phyloP scores from a whole-genome alignment of 2,888 invertebrate genomes.

The Lepidochitona cinerea region DNA sequence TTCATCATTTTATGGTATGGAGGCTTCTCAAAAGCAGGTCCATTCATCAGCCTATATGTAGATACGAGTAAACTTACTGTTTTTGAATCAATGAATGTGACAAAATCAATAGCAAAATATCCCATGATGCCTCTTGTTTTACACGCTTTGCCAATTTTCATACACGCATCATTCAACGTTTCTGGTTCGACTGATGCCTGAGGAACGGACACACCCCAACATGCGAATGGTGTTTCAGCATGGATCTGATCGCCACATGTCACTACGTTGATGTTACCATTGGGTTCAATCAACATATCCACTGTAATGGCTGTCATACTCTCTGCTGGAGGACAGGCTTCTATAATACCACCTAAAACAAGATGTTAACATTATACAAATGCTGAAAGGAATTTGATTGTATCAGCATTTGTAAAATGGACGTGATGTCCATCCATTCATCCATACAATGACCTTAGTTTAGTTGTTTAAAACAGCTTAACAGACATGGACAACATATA shows the following conservation, averaged over 20 bases:
- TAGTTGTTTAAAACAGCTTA: too few relatives aligned
- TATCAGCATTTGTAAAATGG: background rate
- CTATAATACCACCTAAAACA: constrained; percentile 68
- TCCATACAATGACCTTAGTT: too few relatives aligned
- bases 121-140: constrained; percentile 67
- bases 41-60: too few relatives aligned
- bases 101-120: constrained; percentile 68
- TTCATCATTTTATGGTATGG: too few relatives aligned
- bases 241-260: constrained; percentile 69
- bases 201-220: constrained; percentile 69
- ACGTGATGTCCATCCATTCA: too few relatives aligned
- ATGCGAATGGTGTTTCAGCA: constrained; percentile 63
- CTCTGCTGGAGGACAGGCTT: constrained; percentile 70
- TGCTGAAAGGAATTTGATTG: background rate
- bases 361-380: background rate
- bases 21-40: too few relatives aligned
- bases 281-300: constrained; percentile 69
- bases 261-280: constrained; percentile 57
- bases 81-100: constrained; percentile 67
- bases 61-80: constrained; percentile 58
- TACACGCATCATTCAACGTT: constrained; percentile 59
- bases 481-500: too few relatives aligned
- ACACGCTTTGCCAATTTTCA: constrained; percentile 65
- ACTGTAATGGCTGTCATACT: constrained; percentile 68
- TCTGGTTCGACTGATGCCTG: constrained; percentile 69